A percentile compares a stretch with the other conserved stretches of the same genome.
phyloP scores from a whole-genome alignment of 64 coral and sea anemone genomes.

The Actinia tenebrosa region DNA sequence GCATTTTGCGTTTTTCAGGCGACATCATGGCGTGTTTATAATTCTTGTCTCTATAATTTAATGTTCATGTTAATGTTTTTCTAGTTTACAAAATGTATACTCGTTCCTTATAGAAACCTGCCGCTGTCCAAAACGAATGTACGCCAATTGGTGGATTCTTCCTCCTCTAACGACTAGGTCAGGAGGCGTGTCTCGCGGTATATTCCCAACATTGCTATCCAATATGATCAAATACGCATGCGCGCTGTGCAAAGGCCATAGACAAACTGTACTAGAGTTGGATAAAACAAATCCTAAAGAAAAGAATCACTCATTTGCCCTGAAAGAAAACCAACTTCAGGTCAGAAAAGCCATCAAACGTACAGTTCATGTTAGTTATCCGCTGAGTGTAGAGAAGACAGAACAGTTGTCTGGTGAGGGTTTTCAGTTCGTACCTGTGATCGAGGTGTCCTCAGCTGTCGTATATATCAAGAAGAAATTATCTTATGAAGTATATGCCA shows the following conservation, averaged over 20 bases:
- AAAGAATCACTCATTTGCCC: neutral
- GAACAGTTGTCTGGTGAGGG: neutral
- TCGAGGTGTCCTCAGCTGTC: neutral
- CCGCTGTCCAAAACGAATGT: conserved; percentile 38
- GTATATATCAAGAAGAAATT: conserved; percentile 4
- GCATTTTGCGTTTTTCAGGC: too few species aligned
- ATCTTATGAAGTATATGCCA: neutral
- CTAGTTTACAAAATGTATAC: neutral
- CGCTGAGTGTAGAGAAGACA: neutral
- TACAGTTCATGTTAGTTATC: neutral
- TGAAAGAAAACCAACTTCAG: neutral
- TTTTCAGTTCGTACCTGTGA: conserved; percentile 2
- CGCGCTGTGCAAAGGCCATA: neutral
- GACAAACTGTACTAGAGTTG: neutral
- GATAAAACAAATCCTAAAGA: neutral
- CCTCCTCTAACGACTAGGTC: conserved; percentile 14
- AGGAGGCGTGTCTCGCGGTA: neutral
- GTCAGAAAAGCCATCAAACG: conserved; percentile 4
- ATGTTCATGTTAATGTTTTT: too few species aligned
- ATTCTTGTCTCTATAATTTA: too few species aligned
- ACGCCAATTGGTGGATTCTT: conserved; percentile 30
- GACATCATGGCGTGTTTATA: too few species aligned
- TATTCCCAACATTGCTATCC: neutral
- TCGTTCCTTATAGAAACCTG: conserved; percentile 24
- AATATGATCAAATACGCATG: neutral